Base-by-base conservation (phyloP, 1,140 invertebrate species). In the Coelopa frigida region DNA sequence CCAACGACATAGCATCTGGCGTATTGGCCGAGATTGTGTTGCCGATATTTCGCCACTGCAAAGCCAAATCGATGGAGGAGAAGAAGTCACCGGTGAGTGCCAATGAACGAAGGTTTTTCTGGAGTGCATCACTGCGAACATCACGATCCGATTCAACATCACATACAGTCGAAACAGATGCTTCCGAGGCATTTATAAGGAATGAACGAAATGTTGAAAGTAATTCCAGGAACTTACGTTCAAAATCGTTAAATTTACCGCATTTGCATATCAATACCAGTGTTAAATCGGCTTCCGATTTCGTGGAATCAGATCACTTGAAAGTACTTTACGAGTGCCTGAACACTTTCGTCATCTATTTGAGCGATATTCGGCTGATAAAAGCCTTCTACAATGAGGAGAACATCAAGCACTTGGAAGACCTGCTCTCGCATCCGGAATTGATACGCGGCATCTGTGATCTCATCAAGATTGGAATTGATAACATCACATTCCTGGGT, bases 301-400 rank as follows among this genome's bases (percentile, higher is more conserved):
- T n/a, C n/a, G n/a, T n/a, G n/a, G n/a, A 26, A 21, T 2, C 21
- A 1, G 21, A 14, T 22, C 4, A 12, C 20, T 27, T 38, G 11
- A 2, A n/a, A 6, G 29, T 50, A 8, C 43, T 68, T 0, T 54
- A 62, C n/a, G 64, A 68, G 21, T 67, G 64, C 26, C 42, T 68
- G 1, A 59, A 57, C 46, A 59, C 67, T 11, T 64, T 68, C 42
- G 56, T 64, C 6, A 60, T 61, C 48, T 68, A 68, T 49, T 21
- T 68, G 22, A 60, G 60, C 35, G 64, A 68, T 39, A 64, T 67
- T 23, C 57, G 64, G 0, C 40, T 68, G 31, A 54, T 68, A 0
- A 68, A 68, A 20, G 63, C 63, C 8, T 67, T 67, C 22, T 68
- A 67, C 49, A 68, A 64, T 40, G 63, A 64, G 27, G 64, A 68